phyloP scores from a whole-genome alignment of 2,888 invertebrate genomes.

The Drosophila maculinotata region DNA sequence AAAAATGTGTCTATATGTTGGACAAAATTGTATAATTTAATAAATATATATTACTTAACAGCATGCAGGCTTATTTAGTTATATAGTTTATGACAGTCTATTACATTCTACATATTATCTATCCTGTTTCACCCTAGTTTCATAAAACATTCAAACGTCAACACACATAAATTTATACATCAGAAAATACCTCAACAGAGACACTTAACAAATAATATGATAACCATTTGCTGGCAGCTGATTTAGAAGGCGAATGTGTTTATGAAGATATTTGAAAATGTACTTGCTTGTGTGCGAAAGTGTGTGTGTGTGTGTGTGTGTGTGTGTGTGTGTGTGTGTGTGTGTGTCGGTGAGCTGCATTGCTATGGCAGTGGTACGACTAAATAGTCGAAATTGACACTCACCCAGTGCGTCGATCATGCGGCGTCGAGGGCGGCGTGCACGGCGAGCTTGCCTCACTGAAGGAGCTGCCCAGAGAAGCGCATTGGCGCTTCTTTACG shows the following conservation, averaged over 20 bases:
- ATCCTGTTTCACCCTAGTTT: too few species aligned
- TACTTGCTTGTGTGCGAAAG: constrained; percentile 32
- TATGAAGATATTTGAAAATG: constrained; percentile 27
- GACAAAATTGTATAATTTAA: not conserved
- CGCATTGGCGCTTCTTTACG: constrained; percentile 85
- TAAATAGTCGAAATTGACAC: constrained; percentile 46
- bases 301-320: constrained; percentile 18
- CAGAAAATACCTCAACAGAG: constrained; percentile 12
- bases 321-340: constrained; percentile 16
- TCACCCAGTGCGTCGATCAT: constrained; percentile 84
- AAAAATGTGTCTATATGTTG: too few species aligned
- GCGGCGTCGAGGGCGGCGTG: constrained; percentile 85
- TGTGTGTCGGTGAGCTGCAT: constrained; percentile 37
- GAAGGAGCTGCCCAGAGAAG: constrained; percentile 84
- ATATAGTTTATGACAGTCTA: not conserved
- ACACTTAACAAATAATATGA: constrained; percentile 22
- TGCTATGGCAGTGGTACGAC: constrained; percentile 31
- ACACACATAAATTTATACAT: constrained; percentile 4
- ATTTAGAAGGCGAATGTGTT: constrained; percentile 20
- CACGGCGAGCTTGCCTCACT: constrained; percentile 85
- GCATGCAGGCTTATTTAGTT: constrained; percentile 6
- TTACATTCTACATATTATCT: not conserved
- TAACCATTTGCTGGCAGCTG: constrained; percentile 29
- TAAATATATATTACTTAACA: not conserved
- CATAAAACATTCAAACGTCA: not conserved